These are phyloP conservation scores for Brenthis daphne DNA, from an alignment of 2,888 invertebrate species.

Conservation along the genomic window DNA sequence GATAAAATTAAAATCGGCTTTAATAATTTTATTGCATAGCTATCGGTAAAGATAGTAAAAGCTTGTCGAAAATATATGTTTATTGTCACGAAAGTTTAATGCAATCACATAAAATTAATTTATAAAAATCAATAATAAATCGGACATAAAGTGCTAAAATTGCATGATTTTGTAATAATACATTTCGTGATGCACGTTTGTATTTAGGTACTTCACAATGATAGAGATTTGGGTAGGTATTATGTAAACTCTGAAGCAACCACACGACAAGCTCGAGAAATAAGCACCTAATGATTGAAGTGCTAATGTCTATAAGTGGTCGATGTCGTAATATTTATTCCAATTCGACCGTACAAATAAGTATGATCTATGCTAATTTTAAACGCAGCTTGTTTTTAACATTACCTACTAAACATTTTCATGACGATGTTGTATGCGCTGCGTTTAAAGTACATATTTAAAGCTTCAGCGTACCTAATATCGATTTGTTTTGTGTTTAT, in stretches of 20 bases:
- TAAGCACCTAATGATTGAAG: conserved; percentile 22
- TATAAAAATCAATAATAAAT: background rate
- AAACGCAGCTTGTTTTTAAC: background rate
- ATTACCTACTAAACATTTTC: background rate
- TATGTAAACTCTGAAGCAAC: conserved; percentile 22
- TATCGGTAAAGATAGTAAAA: no score
- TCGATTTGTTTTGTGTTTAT: no score
- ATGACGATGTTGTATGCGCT: background rate
- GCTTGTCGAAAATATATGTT: no score
- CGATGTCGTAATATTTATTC: conserved; percentile 30
- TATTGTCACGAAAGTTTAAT: no score
- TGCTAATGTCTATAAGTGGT: conserved; percentile 22
- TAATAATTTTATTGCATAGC: no score
- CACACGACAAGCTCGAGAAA: conserved; percentile 2
- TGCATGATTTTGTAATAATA: conserved; percentile 31
- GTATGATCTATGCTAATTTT: background rate
- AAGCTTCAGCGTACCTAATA: no score
- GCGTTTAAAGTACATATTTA: no score
- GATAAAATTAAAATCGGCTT: no score
- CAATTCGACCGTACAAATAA: conserved; percentile 18
- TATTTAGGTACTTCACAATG: conserved; percentile 9
- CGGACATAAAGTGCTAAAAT: conserved; percentile 1
- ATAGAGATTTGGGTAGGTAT: conserved; percentile 11
- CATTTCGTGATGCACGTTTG: conserved; percentile 33
- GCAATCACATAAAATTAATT: no score